phyloP scores from a whole-genome alignment of 2,113 vertebrate species.

The Eulemur macaco region DNA sequence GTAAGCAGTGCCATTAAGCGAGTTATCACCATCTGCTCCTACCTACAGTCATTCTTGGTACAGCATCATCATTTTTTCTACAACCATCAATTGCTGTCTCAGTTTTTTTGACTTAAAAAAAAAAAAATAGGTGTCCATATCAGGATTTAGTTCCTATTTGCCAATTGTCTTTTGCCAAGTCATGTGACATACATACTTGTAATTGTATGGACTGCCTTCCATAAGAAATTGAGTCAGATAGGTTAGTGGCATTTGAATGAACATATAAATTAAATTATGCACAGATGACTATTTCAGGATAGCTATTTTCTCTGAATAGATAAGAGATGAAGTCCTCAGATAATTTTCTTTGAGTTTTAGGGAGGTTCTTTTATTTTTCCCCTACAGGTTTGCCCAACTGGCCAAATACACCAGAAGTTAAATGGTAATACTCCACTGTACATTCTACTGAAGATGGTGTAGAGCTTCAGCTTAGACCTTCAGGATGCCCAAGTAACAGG shows the following conservation, averaged over 20 bases:
- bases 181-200: not conserved
- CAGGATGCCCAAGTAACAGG: conserved; percentile 26
- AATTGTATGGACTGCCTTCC: conserved; percentile 38
- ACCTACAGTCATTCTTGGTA: not conserved
- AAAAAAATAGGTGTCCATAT: not conserved
- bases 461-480: not conserved
- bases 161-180: conserved; percentile 38
- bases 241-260: conserved; percentile 52
- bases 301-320: conserved; percentile 43
- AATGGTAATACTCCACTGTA: not conserved
- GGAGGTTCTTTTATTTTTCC: not conserved
- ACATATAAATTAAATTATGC: conserved; percentile 7
- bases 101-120: not conserved
- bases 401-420: not conserved
- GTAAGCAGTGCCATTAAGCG: not conserved
- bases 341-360: conserved; percentile 38
- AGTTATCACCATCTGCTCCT: conserved; percentile 43
- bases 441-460: not conserved
- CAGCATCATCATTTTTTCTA: not conserved
- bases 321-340: conserved; percentile 44
- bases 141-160: conserved; percentile 41
- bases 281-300: not conserved
- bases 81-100: not conserved
- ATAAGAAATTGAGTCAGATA: conserved; percentile 42
- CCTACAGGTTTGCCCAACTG: not conserved